These are phyloP conservation scores for Myanophis thanlyinensis DNA, from an alignment of 2,113 vertebrate species.

Conservation along the genomic window DNA sequence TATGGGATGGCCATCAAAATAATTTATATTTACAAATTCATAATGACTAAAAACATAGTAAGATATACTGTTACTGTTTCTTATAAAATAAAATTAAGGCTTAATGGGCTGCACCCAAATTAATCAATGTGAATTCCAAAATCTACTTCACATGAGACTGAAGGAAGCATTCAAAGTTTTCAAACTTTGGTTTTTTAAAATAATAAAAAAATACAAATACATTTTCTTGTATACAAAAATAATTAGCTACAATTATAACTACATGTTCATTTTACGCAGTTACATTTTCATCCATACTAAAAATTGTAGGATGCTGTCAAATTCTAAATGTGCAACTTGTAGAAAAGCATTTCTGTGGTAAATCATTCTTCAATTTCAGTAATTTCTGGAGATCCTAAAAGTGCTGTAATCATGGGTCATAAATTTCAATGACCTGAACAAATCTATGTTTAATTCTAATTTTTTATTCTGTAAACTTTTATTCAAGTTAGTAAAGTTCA, in stretches of 20 bases:
- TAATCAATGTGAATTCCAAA: not conserved
- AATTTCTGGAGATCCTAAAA: conserved; percentile 29
- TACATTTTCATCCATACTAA: not conserved
- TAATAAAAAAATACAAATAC: not conserved
- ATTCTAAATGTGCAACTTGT: not conserved
- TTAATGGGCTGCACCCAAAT: not conserved
- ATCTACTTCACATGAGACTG: not conserved
- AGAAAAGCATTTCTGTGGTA: not conserved
- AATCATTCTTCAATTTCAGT: not conserved
- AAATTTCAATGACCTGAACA: not conserved
- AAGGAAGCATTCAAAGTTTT: not conserved
- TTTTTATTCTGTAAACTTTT: not conserved
- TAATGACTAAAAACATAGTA: not conserved
- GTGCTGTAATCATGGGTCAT: not conserved
- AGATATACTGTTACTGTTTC: not conserved
- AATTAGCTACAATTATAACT: not conserved
- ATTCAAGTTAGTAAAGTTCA: not conserved
- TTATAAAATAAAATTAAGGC: not conserved
- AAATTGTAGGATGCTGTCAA: not conserved
- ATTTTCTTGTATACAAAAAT: not conserved
- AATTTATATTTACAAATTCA: not conserved
- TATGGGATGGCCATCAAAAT: not conserved
- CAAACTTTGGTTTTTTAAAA: not conserved
- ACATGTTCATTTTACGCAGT: not conserved
- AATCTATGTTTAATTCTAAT: not conserved